Evolutionary conservation across 2,888 invertebrate genomes (phyloP), one percentile per base, ranked within the genome.

Genomic region (Bursaphelenchus okinawaensis): DNA sequence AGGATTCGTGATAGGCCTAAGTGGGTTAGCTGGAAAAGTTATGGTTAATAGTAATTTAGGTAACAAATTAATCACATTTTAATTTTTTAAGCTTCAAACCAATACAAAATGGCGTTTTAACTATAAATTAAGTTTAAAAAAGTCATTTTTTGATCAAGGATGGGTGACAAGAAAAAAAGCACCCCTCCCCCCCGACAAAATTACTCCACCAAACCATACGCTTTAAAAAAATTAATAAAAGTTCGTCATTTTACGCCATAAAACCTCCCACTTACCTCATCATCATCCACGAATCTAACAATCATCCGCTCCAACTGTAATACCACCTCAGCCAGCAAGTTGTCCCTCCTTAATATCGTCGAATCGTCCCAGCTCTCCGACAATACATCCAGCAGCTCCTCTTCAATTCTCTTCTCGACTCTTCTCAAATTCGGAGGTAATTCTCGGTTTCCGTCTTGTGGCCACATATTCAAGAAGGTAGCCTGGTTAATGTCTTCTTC

Each of bases 321-420:
- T 1, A 73, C 64, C 20, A 83, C 69, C 55, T 77, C 78, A 16
- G 82, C 82, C 58, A 82, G 62, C 4, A 81, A 67, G 24, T 66
- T 72, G 63, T 82, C 82, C 29, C 79, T 66, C 20, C 80, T 63
- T 19, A 82, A 67, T 19, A 82, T 62, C 0, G 76, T 79, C 23
- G 78, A 79, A 66, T 82, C 82, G 64, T 82, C 82, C 82, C 80
- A 82, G 8, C 77, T 73, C 29, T 82, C 80, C 59, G 75, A 75
- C 7, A 82, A 65, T 6, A 80, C 78, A 56, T 81, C 79, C 31
- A 78, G 57, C 27, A 82, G 73, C 66, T 82, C 80, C 7, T 74
- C 77, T 62, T 80, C 78, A 68, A 82, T 72, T 59, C 77, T 52
- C 54, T 66, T 58, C 56, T 74, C 74, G 22, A 73, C 61, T 23